Conservation (phyloP, 1,140 invertebrate species). For the Danaus plexippus region DNA sequence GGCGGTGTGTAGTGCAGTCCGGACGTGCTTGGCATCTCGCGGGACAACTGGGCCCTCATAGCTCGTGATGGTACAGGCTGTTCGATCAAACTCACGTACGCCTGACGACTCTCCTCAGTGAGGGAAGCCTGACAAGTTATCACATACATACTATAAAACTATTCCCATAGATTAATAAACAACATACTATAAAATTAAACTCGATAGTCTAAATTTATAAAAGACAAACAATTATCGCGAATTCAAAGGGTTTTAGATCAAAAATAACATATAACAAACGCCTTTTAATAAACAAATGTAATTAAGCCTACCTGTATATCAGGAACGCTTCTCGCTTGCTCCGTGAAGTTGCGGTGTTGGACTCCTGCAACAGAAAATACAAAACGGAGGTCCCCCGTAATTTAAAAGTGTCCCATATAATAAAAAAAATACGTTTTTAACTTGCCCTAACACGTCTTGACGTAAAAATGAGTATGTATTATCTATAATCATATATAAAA, state of each 20-base stretch:
- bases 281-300: neutral
- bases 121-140: conserved; percentile 75
- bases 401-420: neutral
- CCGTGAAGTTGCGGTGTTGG: conserved; percentile 88
- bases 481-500: too few species aligned
- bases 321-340: conserved; percentile 90
- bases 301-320: conserved; percentile 85
- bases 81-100: conserved; percentile 93
- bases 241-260: neutral
- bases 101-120: conserved; percentile 88
- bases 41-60: too few species aligned
- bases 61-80: conserved; percentile 36
- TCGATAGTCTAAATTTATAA: too few species aligned
- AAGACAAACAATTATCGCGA: too few species aligned
- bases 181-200: too few species aligned
- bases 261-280: conserved; percentile 1
- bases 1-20: too few species aligned
- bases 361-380: conserved; percentile 60
- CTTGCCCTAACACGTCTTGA: conserved; percentile 16
- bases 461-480: too few species aligned
- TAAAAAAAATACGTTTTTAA: neutral
- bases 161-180: too few species aligned
- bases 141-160: too few species aligned
- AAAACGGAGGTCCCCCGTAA: too few species aligned
- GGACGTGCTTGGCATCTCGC: too few species aligned